A percentile compares a stretch with the other conserved stretches of the same genome.
Evolutionary conservation across 92 coral and sea anemone species (phyloP).

Genomic region (Epizoanthus ramosus): DNA sequence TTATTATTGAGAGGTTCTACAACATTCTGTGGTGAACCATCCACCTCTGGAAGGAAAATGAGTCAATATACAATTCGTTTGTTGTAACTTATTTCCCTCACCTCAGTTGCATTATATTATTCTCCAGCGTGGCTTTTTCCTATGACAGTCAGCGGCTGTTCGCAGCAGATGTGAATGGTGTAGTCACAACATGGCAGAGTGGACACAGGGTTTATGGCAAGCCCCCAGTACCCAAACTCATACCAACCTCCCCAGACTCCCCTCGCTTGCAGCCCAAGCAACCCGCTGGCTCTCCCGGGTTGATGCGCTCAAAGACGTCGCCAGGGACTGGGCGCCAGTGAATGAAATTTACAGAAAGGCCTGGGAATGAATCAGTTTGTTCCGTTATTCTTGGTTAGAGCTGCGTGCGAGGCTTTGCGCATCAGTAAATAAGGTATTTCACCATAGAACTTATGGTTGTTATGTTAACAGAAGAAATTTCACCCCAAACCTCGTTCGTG

Average conservation of each 20-base stretch:
- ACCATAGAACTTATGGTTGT: no score
- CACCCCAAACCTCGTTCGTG: no score
- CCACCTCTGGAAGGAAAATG: no score
- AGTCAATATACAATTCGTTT: no score
- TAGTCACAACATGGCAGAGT: conserved; percentile 23
- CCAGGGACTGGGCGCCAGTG: conserved; percentile 1
- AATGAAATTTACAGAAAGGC: not conserved
- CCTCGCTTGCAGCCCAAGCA: conserved; percentile 38
- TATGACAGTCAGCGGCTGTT: conserved; percentile 36
- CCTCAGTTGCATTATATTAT: not conserved
- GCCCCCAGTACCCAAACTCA: conserved; percentile 19
- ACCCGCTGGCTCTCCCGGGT: conserved; percentile 25
- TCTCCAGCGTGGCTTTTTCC: conserved; percentile 29
- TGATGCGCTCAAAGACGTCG: conserved; percentile 16
- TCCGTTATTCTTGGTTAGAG: no score
- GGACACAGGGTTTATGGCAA: conserved; percentile 1
- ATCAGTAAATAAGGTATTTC: no score
- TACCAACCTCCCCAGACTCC: conserved; percentile 31
- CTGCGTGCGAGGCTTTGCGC: no score
- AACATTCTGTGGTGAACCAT: no score
- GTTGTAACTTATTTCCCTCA: no score
- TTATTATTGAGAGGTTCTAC: no score
- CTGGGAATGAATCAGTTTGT: no score
- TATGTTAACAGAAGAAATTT: no score
- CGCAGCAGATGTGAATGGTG: conserved; percentile 37